These are phyloP conservation scores for Potamarius usumacintae DNA, from an alignment of 2,113 vertebrate species.

Conservation along the genomic window DNA sequence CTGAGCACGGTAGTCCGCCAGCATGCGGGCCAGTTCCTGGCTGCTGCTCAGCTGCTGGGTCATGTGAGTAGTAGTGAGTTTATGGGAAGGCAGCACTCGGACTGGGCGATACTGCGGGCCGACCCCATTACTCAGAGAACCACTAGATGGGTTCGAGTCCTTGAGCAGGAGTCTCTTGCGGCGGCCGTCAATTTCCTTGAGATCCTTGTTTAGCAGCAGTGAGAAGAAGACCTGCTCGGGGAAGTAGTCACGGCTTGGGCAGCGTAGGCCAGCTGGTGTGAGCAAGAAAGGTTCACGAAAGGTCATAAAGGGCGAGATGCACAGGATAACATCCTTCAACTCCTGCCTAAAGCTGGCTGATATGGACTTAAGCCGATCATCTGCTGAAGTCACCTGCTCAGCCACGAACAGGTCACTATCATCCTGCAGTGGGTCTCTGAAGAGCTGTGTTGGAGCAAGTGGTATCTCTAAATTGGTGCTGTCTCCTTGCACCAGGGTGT, in stretches of 20 bases:
- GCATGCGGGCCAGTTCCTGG: constrained; percentile 84
- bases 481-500: constrained; percentile 57
- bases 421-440: constrained; percentile 93
- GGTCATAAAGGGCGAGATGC: constrained; percentile 89
- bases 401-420: constrained; percentile 88
- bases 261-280: constrained; percentile 83
- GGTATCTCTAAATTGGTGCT: constrained; percentile 72
- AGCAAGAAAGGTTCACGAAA: constrained; percentile 92
- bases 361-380: constrained; percentile 87
- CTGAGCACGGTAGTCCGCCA: constrained; percentile 91
- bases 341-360: constrained; percentile 90
- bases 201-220: constrained; percentile 90
- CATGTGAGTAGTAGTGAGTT: constrained; percentile 84
- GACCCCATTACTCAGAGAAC: constrained; percentile 72
- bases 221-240: constrained; percentile 93
- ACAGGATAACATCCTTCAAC: constrained; percentile 92
- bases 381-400: constrained; percentile 85
- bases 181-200: constrained; percentile 86
- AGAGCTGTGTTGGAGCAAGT: constrained; percentile 79
- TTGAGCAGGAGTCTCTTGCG: constrained; percentile 89
- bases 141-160: constrained; percentile 77
- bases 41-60: constrained; percentile 81
- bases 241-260: constrained; percentile 93
- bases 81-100: constrained; percentile 84
- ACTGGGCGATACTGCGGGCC: constrained; percentile 68